Conservation (phyloP, 2,113 vertebrate genomes). For the Nyctibius bracteatus region DNA sequence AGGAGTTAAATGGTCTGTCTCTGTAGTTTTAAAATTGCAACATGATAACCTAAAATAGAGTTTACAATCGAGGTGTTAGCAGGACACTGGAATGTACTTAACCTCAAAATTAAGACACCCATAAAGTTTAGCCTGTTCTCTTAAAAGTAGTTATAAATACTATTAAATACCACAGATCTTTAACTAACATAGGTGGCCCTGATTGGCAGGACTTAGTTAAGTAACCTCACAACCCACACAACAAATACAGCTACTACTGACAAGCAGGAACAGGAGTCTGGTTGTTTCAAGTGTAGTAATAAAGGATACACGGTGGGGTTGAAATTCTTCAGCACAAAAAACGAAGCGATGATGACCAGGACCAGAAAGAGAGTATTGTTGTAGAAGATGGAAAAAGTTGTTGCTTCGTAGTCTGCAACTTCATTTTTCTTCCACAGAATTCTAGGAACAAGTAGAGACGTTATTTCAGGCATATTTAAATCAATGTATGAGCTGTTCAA, state of each 20-base stretch:
- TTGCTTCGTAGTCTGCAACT: conserved; percentile 97
- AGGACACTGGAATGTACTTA: not conserved
- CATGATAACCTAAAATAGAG: not conserved
- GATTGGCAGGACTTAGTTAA: not conserved
- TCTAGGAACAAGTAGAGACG: conserved; percentile 55
- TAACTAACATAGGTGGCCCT: not conserved
- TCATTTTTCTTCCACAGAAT: conserved; percentile 99
- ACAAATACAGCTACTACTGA: accelerated
- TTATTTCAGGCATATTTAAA: not conserved
- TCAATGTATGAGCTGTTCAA: not conserved
- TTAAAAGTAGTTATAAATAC: not conserved
- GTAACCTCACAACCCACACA: not conserved
- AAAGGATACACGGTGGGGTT: conserved; percentile 99
- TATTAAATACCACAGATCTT: not conserved
- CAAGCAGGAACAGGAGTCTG: accelerated
- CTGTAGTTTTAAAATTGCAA: not conserved
- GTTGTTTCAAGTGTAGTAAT: accelerated
- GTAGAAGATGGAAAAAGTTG: conserved; percentile 99
- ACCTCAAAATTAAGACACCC: not conserved
- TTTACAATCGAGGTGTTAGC: not conserved
- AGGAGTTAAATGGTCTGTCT: not conserved
- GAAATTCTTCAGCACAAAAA: conserved; percentile 98
- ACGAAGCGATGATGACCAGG: conserved; percentile 92
- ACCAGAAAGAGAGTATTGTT: conserved; percentile 98
- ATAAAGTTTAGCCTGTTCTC: not conserved